Evolutionary conservation across 2,113 vertebrate species (phyloP), one percentile per base, ranked within the genome.

Genomic region (Cheilinus undulatus): DNA sequence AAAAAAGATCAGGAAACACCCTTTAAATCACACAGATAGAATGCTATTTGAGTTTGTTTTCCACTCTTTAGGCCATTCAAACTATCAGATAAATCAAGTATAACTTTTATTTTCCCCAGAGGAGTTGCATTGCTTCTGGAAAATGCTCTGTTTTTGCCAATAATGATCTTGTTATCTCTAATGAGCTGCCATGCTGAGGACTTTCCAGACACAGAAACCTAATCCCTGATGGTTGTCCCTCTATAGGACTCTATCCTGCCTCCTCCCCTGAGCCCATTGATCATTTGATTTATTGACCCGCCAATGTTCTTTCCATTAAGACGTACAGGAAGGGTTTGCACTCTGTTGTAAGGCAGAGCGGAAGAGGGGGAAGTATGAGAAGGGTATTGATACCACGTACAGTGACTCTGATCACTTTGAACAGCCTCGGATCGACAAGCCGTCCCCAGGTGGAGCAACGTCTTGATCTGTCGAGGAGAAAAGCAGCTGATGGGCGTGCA

Each of bases 391-490:
- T 89, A 76, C 64, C 59, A 57, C n/a, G 74, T 78, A 86, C 80
- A 80, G 84, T 83, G 86, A 87, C 86, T 91, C 70, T 88, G 91
- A 92, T 88, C 84, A 85, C 80, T 85, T 81, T 88, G 76, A 91
- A 88, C 88, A 90, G 81, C 57, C 64, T 62, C 36, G 53, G 73
- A 93, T 89, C 78, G 87, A 91, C 87, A 76, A 84, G 23, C 38
- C 59, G 48, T 86, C 80, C 62, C 70, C 43, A 49, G 54, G 71
- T 50, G 13, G 68, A 61, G 60, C 68, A 51, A 63, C 65, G 42
- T 54, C 78, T 85, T 76, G 80, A 84, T 79, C 28, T 38, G 67
- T 40, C 38, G 11, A 32, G 57, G 68, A 57, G 54, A 59, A 82
- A 49, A 84, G 74, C 69, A 27, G 80, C 67, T 23, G n/a, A 54